Conservation (phyloP, 2,888 invertebrate species). For the Chironomus tentans region DNA sequence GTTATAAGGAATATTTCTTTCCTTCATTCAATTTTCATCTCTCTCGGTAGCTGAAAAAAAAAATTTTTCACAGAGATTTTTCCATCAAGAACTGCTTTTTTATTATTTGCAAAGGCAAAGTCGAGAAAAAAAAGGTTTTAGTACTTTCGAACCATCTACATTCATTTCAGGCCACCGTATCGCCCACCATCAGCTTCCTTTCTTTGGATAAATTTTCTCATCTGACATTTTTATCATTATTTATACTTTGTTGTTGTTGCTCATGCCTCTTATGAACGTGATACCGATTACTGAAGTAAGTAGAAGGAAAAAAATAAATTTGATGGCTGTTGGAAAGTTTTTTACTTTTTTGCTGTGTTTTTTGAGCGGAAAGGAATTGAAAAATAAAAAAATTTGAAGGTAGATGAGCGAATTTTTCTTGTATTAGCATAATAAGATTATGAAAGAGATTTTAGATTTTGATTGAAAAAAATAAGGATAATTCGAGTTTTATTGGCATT, state of each 20-base stretch:
- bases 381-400: too few species aligned
- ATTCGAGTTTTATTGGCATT: too few species aligned
- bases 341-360: too few species aligned
- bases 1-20: background rate
- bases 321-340: too few species aligned
- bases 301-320: too few species aligned
- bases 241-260: slow-evolving; percentile 15
- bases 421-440: too few species aligned
- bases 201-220: background rate
- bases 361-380: too few species aligned
- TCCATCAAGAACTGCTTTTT: background rate
- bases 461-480: too few species aligned
- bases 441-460: too few species aligned
- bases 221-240: slow-evolving; percentile 25
- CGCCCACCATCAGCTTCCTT: background rate
- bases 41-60: background rate
- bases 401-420: too few species aligned
- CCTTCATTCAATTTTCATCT: background rate
- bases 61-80: background rate
- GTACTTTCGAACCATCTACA: background rate
- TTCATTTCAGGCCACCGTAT: background rate
- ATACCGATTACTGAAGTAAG: background rate
- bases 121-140: background rate
- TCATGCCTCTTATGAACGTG: background rate
- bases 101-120: background rate